phyloP scores from a whole-genome alignment of 2,888 invertebrate genomes.

The Idaea straminata region DNA sequence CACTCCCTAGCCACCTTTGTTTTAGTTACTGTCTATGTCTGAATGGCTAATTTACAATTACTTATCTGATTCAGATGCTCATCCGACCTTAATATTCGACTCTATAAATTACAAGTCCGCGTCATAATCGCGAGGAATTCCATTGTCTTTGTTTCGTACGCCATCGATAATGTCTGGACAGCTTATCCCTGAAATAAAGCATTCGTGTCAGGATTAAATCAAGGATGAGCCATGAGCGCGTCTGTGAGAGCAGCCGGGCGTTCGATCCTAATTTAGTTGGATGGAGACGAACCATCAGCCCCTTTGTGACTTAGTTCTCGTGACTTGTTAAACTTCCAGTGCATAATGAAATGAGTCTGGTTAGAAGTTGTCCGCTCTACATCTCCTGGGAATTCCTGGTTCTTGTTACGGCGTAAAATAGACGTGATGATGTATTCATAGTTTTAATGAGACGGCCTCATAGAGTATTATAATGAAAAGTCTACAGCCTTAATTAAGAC shows the following conservation, averaged over 20 bases:
- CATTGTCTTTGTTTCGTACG: slow-evolving; percentile 52
- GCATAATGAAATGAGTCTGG: slow-evolving; percentile 39
- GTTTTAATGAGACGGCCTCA: slow-evolving; percentile 51
- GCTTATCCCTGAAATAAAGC: slow-evolving; percentile 40
- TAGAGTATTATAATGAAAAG: slow-evolving; percentile 61
- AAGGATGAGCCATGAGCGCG: slow-evolving; percentile 35
- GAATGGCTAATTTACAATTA: slow-evolving; percentile 70
- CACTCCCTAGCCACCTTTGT: slow-evolving; percentile 66
- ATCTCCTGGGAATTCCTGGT: slow-evolving; percentile 6
- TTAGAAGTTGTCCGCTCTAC: slow-evolving; percentile 4
- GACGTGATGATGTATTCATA: slow-evolving; percentile 56
- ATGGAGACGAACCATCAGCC: slow-evolving; percentile 44
- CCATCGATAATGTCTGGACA: slow-evolving; percentile 36
- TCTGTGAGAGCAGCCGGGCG: slow-evolving; percentile 45
- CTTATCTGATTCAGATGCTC: slow-evolving; percentile 74
- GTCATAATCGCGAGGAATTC: slow-evolving; percentile 55
- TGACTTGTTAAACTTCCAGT: slow-evolving; percentile 41
- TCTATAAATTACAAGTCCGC: slow-evolving; percentile 59
- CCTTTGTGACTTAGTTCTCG: slow-evolving; percentile 37
- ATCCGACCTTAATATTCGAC: slow-evolving; percentile 69
- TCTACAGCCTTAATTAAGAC: background rate
- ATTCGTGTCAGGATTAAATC: slow-evolving; percentile 36
- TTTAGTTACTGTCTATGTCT: slow-evolving; percentile 53
- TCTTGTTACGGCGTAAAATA: slow-evolving; percentile 33
- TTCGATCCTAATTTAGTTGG: slow-evolving; percentile 41